Evolutionary conservation across 1,140 invertebrate species (phyloP).

Genomic region (Drosophila simulans): DNA sequence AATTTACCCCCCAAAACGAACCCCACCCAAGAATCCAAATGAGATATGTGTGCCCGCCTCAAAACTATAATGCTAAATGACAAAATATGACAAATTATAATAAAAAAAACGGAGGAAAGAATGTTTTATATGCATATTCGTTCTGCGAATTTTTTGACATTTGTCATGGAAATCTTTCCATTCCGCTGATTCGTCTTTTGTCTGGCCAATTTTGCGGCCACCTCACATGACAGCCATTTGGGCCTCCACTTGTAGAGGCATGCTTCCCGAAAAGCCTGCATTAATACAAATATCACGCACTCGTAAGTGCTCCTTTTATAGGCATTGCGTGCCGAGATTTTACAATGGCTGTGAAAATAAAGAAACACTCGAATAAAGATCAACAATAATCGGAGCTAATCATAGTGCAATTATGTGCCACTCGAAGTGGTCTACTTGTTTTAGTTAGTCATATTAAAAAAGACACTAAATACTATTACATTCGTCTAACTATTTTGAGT

Average conservation of each 20-base stretch:
- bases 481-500: too few relatives aligned
- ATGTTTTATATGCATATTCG: constrained; percentile 13
- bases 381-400: constrained; percentile 51
- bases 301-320: constrained; percentile 66
- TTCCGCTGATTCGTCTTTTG: constrained; percentile 48
- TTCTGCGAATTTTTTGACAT: constrained; percentile 53
- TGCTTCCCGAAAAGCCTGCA: constrained; percentile 22
- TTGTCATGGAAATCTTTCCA: constrained; percentile 46
- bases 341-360: constrained; percentile 41
- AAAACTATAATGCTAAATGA: constrained; percentile 78
- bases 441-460: neutral
- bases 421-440: neutral
- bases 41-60: constrained; percentile 31
- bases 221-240: constrained; percentile 31
- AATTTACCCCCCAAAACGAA: constrained; percentile 1
- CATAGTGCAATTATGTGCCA: constrained; percentile 54
- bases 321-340: constrained; percentile 66
- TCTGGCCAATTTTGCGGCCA: constrained; percentile 48
- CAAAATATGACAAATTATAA: constrained; percentile 79
- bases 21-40: constrained; percentile 8
- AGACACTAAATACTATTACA: too few relatives aligned
- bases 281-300: constrained; percentile 75
- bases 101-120: constrained; percentile 45
- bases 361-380: constrained; percentile 31
- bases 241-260: neutral